Evolutionary conservation across 2,113 vertebrate species (phyloP).

Genomic region (Phrynocephalus versicolor): DNA sequence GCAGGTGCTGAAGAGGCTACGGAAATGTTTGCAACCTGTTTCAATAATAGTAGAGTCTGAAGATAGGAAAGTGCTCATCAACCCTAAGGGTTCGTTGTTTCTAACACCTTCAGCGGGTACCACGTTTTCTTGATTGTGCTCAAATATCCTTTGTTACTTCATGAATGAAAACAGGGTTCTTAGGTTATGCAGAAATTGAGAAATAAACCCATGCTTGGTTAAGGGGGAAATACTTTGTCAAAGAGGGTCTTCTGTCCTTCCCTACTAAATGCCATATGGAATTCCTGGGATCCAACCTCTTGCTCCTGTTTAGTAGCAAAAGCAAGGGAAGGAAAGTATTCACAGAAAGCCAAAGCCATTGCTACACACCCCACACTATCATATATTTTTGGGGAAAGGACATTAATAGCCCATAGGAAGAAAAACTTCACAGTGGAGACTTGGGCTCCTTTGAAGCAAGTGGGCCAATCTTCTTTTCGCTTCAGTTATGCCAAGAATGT

Average conservation of each 20-base stretch:
- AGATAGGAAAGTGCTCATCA: background rate
- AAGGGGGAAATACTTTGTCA: conserved; percentile 30
- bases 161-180: background rate
- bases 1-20: background rate
- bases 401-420: conserved; percentile 5
- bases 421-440: background rate
- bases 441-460: background rate
- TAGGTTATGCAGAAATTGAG: conserved; percentile 4
- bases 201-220: conserved; percentile 5
- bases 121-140: background rate
- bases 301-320: background rate
- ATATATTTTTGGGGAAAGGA: conserved; percentile 25
- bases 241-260: background rate
- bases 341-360: background rate
- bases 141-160: background rate
- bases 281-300: background rate
- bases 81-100: no score
- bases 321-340: conserved; percentile 1
- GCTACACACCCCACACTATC: conserved; percentile 6
- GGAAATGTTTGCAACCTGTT: conserved; percentile 5
- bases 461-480: background rate
- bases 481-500: conserved; percentile 21
- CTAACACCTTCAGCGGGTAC: background rate
- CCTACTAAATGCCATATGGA: background rate
- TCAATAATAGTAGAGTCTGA: background rate